Evolutionary conservation across 2,797 vertebrate species (phyloP).

Genomic region (Falco peregrinus): DNA sequence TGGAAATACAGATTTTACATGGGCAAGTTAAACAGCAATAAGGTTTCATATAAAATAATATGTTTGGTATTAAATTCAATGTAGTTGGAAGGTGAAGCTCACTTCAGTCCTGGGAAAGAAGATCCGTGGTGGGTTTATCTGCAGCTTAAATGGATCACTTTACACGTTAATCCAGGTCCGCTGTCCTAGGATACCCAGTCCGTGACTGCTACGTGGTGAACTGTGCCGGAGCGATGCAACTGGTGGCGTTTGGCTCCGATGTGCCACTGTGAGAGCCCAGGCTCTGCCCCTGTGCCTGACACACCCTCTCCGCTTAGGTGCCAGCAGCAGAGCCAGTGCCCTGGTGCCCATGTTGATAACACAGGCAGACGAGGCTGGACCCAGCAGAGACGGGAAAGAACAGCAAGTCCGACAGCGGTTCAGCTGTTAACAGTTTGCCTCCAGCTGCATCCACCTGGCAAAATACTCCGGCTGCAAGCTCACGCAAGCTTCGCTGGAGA

Average conservation of each 20-base stretch:
- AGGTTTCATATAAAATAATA: background rate
- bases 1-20: background rate
- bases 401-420: background rate
- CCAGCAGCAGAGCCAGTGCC: background rate
- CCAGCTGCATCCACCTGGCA: background rate
- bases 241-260: background rate
- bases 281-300: background rate
- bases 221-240: background rate
- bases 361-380: background rate
- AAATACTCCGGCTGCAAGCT: background rate
- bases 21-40: background rate
- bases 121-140: background rate
- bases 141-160: background rate
- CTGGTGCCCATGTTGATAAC: background rate
- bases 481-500: background rate
- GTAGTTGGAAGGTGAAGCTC: background rate
- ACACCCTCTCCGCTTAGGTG: background rate
- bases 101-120: background rate
- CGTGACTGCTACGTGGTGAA: background rate
- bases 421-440: background rate
- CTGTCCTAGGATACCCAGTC: background rate
- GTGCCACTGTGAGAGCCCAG: background rate
- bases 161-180: background rate
- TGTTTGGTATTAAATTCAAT: fast-evolving
- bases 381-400: background rate